phyloP scores from a whole-genome alignment of 2,888 invertebrate genomes.

The Sinelater perroti region DNA sequence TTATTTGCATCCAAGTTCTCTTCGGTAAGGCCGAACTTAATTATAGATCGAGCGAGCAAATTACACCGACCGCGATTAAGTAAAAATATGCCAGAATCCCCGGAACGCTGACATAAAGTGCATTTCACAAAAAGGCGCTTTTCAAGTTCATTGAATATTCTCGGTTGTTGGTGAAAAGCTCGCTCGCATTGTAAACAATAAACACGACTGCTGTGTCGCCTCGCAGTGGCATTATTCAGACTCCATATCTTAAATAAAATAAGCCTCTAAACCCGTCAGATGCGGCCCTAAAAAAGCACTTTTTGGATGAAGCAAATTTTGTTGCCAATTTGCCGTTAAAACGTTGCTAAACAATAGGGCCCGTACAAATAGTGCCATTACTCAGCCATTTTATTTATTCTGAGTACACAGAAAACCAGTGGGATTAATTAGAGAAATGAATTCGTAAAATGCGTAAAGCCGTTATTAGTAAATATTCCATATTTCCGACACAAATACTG shows the following conservation, averaged over 20 bases:
- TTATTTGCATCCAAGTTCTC: too few species aligned
- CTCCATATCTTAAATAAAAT: constrained; percentile 21
- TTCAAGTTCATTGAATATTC: constrained; percentile 20
- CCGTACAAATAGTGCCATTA: constrained; percentile 26
- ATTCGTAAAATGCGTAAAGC: constrained; percentile 23
- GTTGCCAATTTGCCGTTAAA: constrained; percentile 23
- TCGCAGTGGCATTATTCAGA: constrained; percentile 13
- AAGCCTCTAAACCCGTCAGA: constrained; percentile 16
- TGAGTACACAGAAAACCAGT: constrained; percentile 24
- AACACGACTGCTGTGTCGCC: constrained; percentile 16
- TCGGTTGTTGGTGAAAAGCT: constrained; percentile 14
- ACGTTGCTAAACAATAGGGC: constrained; percentile 25
- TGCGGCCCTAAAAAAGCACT: constrained; percentile 31
- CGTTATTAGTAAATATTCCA: constrained; percentile 21
- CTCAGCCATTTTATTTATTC: constrained; percentile 28
- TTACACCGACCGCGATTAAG: background rate
- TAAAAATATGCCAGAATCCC: constrained; percentile 8
- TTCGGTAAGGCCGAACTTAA: background rate
- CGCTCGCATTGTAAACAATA: constrained; percentile 20
- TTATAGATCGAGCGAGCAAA: constrained; percentile 4
- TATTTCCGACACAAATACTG: background rate
- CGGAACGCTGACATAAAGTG: constrained; percentile 5
- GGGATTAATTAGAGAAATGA: constrained; percentile 29
- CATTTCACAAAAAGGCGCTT: constrained; percentile 10
- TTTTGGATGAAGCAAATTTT: constrained; percentile 38